Base-by-base conservation (phyloP, 2,797 vertebrate species). In the Enteromius anoplus region DNA sequence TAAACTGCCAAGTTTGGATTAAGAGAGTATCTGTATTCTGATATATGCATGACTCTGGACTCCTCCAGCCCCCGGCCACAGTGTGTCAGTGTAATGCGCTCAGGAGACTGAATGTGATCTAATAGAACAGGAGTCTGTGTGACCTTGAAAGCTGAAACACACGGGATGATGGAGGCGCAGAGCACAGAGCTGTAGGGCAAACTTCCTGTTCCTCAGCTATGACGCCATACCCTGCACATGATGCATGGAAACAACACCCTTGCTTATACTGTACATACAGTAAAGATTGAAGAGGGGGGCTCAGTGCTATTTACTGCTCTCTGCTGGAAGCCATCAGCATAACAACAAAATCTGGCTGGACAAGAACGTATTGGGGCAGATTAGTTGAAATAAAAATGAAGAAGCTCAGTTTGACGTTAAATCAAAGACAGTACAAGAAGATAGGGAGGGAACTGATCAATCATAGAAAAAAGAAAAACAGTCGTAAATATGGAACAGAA, bases 321-420 rank as follows among this genome's bases (percentile, higher is more conserved):
- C 94, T 94, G 87, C 90, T 92, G 94, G 91, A 70, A 6, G 42
- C 11, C 0, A 81, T 40, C 17, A 10, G 26, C 90, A 93, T 83
- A 91, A 69, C 91, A 89, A 9, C 2, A 10, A 84, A 78, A 49
- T 79, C 68, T 84, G 86, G 29, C 62, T 78, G 75, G 75, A 37
- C 4, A 29, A 0, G 62, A 78, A 79, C 84, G 6, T 84, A 77
- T 55, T 85, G 80, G 72, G 90, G 83, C 53, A 76, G 87, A 75
- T 65, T 71, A 37, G 32, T 34, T 23, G 3, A 23, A 75, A 40
- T 15, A 15, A 40, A 37, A 73, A 34, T 21, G 9, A 45, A 47
- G 23, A 71, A 32, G 70, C 7, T 19, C 5, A 34, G 70, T 34
- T 12, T n/a, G 29, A 73, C 53, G 70, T 53, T 34, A 23, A 29